Evolutionary conservation across 2,888 invertebrate genomes (phyloP).

Genomic region (Bursaphelenchus okinawaensis): DNA sequence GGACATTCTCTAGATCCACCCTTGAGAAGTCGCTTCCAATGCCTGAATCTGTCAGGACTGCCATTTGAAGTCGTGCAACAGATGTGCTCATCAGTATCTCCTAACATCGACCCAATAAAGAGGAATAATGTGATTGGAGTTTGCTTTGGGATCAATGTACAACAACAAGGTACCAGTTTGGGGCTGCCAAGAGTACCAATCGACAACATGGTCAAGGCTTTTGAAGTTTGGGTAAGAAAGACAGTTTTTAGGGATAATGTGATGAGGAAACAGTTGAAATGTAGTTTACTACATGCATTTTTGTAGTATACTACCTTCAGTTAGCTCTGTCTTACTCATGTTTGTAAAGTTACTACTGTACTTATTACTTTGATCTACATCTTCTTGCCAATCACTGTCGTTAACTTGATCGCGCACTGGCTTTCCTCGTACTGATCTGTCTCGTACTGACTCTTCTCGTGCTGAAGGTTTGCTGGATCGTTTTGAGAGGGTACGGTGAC

Average conservation of each 20-base stretch:
- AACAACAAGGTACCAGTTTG: constrained; percentile 68
- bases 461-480: too few species aligned
- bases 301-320: background rate
- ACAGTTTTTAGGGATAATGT: too few species aligned
- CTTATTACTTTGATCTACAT: too few species aligned
- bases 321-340: too few species aligned
- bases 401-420: too few species aligned
- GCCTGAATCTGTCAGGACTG: constrained; percentile 69
- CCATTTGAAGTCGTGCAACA: constrained; percentile 62
- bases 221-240: constrained; percentile 40
- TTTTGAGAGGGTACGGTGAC: too few species aligned
- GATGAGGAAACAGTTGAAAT: too few species aligned
- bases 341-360: too few species aligned
- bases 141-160: constrained; percentile 70
- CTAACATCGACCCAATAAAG: constrained; percentile 64
- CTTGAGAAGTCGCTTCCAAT: constrained; percentile 81
- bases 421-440: too few species aligned
- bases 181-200: constrained; percentile 84
- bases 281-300: background rate
- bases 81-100: constrained; percentile 59
- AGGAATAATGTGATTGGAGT: constrained; percentile 71
- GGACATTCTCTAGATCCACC: constrained; percentile 95
- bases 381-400: too few species aligned
- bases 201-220: constrained; percentile 57
- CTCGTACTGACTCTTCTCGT: too few species aligned